phyloP scores from a whole-genome alignment of 2,888 invertebrate species.

The Bellardia pandia region DNA sequence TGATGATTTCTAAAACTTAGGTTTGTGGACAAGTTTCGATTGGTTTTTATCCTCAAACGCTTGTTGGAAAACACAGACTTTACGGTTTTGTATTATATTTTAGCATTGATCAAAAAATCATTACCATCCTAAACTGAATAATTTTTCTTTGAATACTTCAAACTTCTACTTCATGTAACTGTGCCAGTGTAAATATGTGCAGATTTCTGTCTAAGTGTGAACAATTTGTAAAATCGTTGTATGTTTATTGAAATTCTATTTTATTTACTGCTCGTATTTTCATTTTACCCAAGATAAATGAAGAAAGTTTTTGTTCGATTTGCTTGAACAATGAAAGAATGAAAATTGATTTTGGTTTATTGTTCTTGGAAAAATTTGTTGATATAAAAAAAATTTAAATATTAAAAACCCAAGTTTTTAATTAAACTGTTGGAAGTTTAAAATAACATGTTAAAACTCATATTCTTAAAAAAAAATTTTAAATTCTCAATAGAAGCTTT shows the following conservation, averaged over 20 bases:
- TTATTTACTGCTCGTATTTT: constrained; percentile 13
- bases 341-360: constrained; percentile 39
- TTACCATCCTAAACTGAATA: constrained; percentile 10
- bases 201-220: constrained; percentile 37
- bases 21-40: too few species aligned
- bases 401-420: not conserved
- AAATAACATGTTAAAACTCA: too few species aligned
- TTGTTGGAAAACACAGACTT: too few species aligned
- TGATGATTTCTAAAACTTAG: too few species aligned
- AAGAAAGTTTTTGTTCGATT: constrained; percentile 35
- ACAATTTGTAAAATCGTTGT: constrained; percentile 56
- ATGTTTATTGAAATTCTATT: constrained; percentile 50
- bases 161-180: not conserved
- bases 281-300: constrained; percentile 51
- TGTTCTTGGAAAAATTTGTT: not conserved
- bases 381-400: not conserved
- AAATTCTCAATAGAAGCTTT: too few species aligned
- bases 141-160: not conserved
- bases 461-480: too few species aligned
- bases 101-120: not conserved
- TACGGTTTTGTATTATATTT: too few species aligned
- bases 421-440: too few species aligned
- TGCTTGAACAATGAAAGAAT: constrained; percentile 34
- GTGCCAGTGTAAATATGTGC: not conserved
- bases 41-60: too few species aligned